Evolutionary conservation across 2,113 vertebrate species (phyloP).

Genomic region (Nyctereutes procyonoides): DNA sequence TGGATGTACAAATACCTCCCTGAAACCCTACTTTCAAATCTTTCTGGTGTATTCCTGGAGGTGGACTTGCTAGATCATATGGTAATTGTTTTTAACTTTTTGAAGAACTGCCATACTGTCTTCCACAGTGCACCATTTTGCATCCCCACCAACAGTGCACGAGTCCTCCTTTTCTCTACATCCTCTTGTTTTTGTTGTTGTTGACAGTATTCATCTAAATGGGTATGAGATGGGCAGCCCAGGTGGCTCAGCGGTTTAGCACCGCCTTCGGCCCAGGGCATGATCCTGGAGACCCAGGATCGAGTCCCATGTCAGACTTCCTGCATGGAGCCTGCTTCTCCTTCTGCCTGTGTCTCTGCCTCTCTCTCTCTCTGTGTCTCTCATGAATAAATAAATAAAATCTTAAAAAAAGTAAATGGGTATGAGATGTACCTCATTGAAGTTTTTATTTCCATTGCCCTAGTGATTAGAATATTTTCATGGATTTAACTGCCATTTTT

Average conservation of each 20-base stretch:
- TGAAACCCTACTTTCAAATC: not conserved
- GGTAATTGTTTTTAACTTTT: not conserved
- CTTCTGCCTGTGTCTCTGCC: too few species aligned
- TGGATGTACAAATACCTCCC: not conserved
- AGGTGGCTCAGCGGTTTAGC: too few species aligned
- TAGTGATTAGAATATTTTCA: not conserved
- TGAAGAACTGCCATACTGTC: not conserved
- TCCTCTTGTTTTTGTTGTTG: not conserved
- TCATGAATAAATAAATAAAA: too few species aligned
- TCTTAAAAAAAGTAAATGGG: not conserved
- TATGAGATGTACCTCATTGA: not conserved
- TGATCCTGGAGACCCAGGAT: too few species aligned
- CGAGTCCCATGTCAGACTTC: too few species aligned
- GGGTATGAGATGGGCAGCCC: not conserved
- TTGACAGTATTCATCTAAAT: not conserved
- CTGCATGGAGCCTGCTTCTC: too few species aligned
- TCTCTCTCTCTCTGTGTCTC: too few species aligned
- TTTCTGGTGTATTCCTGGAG: not conserved
- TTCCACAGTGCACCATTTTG: not conserved
- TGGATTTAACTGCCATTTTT: not conserved
- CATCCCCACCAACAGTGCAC: not conserved
- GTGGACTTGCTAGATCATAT: not conserved
- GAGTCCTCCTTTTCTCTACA: not conserved
- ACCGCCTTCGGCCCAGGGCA: too few species aligned
- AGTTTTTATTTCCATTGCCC: not conserved